Base-by-base conservation (phyloP, 2,113 vertebrate genomes). In the Larimichthys polyactis region DNA sequence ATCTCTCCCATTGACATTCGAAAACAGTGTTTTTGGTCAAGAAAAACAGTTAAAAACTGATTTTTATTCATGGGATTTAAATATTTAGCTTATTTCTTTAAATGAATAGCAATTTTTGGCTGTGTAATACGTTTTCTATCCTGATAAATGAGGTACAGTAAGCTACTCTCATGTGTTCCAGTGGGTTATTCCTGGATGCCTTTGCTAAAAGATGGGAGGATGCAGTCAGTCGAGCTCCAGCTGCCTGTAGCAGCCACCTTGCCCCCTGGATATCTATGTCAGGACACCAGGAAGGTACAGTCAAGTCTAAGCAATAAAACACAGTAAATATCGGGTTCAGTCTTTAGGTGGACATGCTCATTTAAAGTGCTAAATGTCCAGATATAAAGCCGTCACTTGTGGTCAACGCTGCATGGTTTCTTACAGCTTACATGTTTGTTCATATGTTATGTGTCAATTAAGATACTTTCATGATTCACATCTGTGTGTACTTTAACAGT, bases 171-270 rank as follows among this genome's bases (percentile, higher is more conserved):
- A 1, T 74, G 75, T 83, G 20, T 17, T 1, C 43, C 93, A 98
- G 98, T 99, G 89, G 98, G 98, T 0, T 97, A 96, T 4, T 90
- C 96, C 36, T 99, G 98, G 98, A 93, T 92, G 36, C 96, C 97
- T 9, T 84, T 99, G 93, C 92, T 99, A 81, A 97, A 96, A 88
- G 97, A 99, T 0, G 97, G 97, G n/a, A 93, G 96, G 73, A 94
- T 98, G 72, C 94, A 96, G 80, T 97, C 97, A 1, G 90, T 94
- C n/a, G 98, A 99, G 81, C 90, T 96, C n/a, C 97, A 97, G 62
- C 90, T 99, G 63, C 94, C 96, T 0, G 97, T 99, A 57, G 96
- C 98, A 0, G 96, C 97, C 81, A 95, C 92, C 86, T 95, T 99
- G 68, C 96, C 97, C 5, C 75, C 95, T 0, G 97, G 96, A 11